Percentiles rank a stretch among this genome's conserved stretches.
Conservation (phyloP, 2,113 vertebrate species). For the Boulengeromyrus knoepffleri region DNA sequence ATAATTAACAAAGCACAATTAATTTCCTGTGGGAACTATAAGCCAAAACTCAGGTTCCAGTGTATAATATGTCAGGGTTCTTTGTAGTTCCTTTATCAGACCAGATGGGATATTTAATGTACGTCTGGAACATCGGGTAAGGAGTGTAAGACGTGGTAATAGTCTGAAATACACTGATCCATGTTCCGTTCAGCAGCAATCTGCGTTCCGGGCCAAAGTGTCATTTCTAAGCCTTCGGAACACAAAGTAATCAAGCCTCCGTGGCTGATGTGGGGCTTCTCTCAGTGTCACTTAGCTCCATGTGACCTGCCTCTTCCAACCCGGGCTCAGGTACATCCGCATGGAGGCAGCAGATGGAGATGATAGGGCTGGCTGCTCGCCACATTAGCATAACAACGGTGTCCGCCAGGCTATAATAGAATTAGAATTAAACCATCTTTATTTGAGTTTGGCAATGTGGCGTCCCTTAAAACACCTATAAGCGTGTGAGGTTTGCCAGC, state of each 20-base stretch:
- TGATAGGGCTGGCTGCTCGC: background rate
- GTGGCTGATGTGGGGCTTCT: background rate
- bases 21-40: background rate
- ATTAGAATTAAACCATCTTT: background rate
- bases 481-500: background rate
- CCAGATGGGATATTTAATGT: background rate
- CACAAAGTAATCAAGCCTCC: background rate
- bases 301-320: background rate
- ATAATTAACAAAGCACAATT: background rate
- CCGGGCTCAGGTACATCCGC: background rate
- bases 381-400: background rate
- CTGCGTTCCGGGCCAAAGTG: background rate
- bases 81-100: background rate
- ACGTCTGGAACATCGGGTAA: background rate
- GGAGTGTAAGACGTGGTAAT: background rate
- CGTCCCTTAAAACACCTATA: background rate
- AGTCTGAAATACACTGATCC: background rate
- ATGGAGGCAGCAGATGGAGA: background rate
- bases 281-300: background rate
- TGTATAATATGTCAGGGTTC: background rate
- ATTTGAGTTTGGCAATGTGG: background rate
- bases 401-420: background rate
- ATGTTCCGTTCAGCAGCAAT: background rate
- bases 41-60: background rate
- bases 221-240: background rate